These are phyloP conservation scores for Lepeophtheirus nordmannii DNA, from an alignment of 2,888 invertebrate species.

Conservation along the genomic window DNA sequence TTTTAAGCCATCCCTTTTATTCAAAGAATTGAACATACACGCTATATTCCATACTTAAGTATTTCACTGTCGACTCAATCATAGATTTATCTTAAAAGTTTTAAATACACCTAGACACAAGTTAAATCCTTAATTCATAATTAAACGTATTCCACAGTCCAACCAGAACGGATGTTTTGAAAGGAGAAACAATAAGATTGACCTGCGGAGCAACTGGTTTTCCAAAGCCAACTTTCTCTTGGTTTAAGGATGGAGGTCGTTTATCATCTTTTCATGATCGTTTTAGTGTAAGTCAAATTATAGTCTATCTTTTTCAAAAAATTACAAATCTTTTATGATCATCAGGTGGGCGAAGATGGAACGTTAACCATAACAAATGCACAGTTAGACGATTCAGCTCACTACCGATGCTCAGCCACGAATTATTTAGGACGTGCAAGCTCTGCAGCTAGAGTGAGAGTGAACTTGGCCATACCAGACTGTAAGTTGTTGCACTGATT, in stretches of 20 bases:
- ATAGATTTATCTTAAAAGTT: too few relatives aligned
- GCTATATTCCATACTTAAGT: too few relatives aligned
- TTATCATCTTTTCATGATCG: slow-evolving; percentile 16
- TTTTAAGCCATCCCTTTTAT: too few relatives aligned
- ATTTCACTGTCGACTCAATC: too few relatives aligned
- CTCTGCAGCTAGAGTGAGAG: slow-evolving; percentile 19
- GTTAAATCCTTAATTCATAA: too few relatives aligned
- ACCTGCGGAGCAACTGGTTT: slow-evolving; percentile 49
- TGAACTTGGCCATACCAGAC: slow-evolving; percentile 14
- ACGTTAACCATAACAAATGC: slow-evolving; percentile 47
- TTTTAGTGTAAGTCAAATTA: slow-evolving; percentile 18
- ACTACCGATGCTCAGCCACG: slow-evolving; percentile 22
- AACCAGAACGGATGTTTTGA: slow-evolving; percentile 30
- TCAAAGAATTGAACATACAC: too few relatives aligned
- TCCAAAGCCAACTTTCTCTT: slow-evolving; percentile 53
- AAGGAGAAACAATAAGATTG: slow-evolving; percentile 42
- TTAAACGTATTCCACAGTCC: not conserved
- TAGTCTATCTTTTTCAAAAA: not conserved
- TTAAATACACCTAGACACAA: too few relatives aligned
- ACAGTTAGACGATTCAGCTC: slow-evolving; percentile 30
- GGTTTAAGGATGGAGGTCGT: slow-evolving; percentile 49
- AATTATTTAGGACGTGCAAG: slow-evolving; percentile 22
- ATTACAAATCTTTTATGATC: not conserved
- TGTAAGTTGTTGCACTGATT: slow-evolving; percentile 4
- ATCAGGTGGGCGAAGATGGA: slow-evolving; percentile 46